Evolutionary conservation across 2,113 vertebrate species (phyloP).

Genomic region (Larimichthys polyactis): DNA sequence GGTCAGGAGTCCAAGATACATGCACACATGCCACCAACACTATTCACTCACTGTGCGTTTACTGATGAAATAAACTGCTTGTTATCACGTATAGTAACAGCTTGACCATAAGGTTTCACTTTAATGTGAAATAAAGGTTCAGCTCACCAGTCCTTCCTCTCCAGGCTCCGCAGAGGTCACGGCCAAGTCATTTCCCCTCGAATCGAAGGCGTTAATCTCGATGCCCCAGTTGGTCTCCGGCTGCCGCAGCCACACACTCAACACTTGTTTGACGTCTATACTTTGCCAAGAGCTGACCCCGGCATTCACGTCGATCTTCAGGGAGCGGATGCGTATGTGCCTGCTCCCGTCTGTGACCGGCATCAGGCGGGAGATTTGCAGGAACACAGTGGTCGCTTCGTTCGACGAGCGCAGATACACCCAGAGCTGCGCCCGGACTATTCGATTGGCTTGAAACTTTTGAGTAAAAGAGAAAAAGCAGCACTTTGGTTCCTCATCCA

Average conservation of each 20-base stretch:
- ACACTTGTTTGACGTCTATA: constrained; percentile 96
- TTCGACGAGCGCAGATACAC: constrained; percentile 91
- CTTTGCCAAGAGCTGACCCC: constrained; percentile 96
- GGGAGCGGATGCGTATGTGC: constrained; percentile 93
- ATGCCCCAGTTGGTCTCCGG: constrained; percentile 99
- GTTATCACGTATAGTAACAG: neutral
- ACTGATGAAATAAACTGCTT: neutral
- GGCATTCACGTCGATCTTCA: constrained; percentile 96
- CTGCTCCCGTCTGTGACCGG: constrained; percentile 89
- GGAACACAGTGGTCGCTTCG: constrained; percentile 93
- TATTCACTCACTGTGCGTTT: neutral
- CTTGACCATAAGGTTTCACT: neutral
- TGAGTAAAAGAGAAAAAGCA: constrained; percentile 96
- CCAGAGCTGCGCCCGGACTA: constrained; percentile 96
- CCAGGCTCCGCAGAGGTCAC: constrained; percentile 91
- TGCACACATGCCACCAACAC: neutral
- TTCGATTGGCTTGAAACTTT: constrained; percentile 93
- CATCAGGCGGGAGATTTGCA: constrained; percentile 96
- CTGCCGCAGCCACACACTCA: constrained; percentile 97
- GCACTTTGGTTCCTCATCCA: constrained; percentile 93
- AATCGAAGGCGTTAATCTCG: constrained; percentile 96
- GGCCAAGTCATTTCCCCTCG: constrained; percentile 91
- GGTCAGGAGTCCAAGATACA: neutral
- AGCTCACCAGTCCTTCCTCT: constrained; percentile 96
- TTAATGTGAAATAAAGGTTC: neutral